Percentiles rank a stretch among this genome's conserved stretches.
These are phyloP conservation scores for Zaprionus lachaisei DNA, from an alignment of 1,140 invertebrate species.

Conservation along the genomic window DNA sequence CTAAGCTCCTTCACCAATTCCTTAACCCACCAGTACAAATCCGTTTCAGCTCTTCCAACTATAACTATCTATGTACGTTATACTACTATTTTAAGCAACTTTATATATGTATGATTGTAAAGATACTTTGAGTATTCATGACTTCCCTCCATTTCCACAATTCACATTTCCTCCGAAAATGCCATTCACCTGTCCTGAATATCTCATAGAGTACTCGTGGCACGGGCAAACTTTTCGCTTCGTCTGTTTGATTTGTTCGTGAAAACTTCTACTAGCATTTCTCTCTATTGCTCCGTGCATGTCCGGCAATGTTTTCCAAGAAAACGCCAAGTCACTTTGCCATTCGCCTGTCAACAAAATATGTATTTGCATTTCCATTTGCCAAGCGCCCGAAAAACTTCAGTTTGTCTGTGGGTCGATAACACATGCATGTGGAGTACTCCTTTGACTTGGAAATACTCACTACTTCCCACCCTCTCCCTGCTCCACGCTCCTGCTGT, in stretches of 20 bases:
- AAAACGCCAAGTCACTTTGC: constrained; percentile 69
- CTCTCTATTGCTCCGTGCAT: constrained; percentile 46
- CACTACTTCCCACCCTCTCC: neutral
- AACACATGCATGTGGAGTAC: constrained; percentile 19
- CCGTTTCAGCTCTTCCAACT: neutral
- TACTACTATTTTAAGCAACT: neutral
- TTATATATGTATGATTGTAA: neutral
- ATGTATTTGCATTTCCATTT: constrained; percentile 80
- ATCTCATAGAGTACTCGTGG: constrained; percentile 7
- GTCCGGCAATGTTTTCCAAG: constrained; percentile 63
- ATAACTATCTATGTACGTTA: neutral
- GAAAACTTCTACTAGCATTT: neutral
- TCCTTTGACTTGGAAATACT: neutral
- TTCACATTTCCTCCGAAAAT: neutral
- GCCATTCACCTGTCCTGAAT: constrained; percentile 13
- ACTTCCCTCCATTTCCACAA: neutral
- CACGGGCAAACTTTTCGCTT: neutral
- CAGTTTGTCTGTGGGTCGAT: constrained; percentile 41
- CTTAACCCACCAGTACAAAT: constrained; percentile 21
- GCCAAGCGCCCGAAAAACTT: constrained; percentile 40
- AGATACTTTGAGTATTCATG: neutral
- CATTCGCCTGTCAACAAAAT: constrained; percentile 72
- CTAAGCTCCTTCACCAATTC: constrained; percentile 1
- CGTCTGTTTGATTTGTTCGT: constrained; percentile 34
- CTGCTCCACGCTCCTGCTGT: neutral